These are phyloP conservation scores for Sylvilagus bachmani DNA, from an alignment of 2,113 vertebrate genomes.

Conservation along the genomic window DNA sequence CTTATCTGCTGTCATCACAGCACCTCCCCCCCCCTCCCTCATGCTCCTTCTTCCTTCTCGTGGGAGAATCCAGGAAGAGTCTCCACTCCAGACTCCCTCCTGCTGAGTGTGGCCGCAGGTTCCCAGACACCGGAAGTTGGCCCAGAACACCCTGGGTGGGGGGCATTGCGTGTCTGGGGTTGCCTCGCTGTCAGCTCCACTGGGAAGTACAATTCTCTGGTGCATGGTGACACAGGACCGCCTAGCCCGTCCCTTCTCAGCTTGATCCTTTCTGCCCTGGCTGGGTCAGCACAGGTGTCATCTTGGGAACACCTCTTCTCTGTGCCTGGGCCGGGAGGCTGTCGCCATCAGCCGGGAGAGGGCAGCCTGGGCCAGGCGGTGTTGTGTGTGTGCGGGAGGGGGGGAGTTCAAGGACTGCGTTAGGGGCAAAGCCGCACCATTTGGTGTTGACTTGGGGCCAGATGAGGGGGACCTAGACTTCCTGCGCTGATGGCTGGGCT, in stretches of 20 bases:
- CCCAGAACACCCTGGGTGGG: neutral
- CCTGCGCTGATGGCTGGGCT: neutral
- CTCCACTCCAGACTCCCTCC: neutral
- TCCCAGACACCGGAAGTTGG: neutral
- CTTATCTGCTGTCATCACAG: neutral
- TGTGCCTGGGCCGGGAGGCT: neutral
- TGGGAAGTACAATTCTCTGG: too few relatives aligned
- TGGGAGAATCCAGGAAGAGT: neutral
- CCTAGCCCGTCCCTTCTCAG: too few relatives aligned
- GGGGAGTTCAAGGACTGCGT: neutral
- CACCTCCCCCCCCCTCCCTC: neutral
- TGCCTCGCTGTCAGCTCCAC: too few relatives aligned
- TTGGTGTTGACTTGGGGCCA: neutral
- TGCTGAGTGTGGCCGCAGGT: neutral
- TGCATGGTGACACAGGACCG: neutral
- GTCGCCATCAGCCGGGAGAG: neutral
- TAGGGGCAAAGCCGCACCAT: neutral
- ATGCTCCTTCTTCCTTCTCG: too few relatives aligned
- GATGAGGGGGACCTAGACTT: neutral
- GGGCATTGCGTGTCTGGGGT: too few relatives aligned
- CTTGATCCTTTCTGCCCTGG: neutral
- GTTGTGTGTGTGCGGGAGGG: neutral
- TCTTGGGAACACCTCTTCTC: neutral
- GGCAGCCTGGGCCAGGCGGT: neutral
- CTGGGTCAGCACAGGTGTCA: neutral